Evolutionary conservation across 2,888 invertebrate genomes (phyloP).

Genomic region (Palloptera scutellata): DNA sequence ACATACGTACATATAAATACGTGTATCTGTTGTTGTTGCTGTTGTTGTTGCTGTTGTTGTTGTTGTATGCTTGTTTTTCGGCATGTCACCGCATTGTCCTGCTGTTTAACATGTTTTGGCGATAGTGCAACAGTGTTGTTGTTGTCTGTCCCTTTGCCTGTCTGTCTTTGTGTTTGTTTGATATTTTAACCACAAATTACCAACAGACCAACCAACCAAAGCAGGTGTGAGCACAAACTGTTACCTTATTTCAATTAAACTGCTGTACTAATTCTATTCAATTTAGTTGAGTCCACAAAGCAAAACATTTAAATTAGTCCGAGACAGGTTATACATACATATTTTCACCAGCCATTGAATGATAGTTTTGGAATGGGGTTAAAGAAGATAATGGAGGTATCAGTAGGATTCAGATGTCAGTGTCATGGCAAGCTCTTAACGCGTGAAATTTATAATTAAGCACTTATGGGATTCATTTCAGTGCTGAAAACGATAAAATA

Average conservation of each 20-base stretch:
- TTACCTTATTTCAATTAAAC: background rate
- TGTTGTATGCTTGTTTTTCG: slow-evolving; percentile 39
- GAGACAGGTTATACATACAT: too few relatives aligned
- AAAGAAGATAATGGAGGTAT: too few relatives aligned
- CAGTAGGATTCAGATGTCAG: too few relatives aligned
- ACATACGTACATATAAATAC: background rate
- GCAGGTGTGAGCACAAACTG: slow-evolving; percentile 3
- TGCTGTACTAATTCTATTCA: background rate
- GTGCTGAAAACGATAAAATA: too few relatives aligned
- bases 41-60: slow-evolving; percentile 13
- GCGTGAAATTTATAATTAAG: too few relatives aligned
- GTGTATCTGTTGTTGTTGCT: background rate
- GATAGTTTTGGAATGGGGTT: too few relatives aligned
- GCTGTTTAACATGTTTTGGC: slow-evolving; percentile 41
- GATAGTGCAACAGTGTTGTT: slow-evolving; percentile 41
- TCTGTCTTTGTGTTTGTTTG: background rate
- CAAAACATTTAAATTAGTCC: background rate
- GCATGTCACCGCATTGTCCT: slow-evolving; percentile 40
- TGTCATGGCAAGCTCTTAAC: too few relatives aligned
- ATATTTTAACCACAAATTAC: slow-evolving; percentile 18
- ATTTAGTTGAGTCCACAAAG: too few relatives aligned
- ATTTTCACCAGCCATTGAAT: too few relatives aligned
- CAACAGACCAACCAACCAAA: background rate
- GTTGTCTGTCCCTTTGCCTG: slow-evolving; percentile 22
- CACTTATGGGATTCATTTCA: too few relatives aligned